Percentiles rank a stretch among this genome's conserved stretches.
Conservation (phyloP, 2,888 invertebrate species). For the Caenorhabditis imperialis region DNA sequence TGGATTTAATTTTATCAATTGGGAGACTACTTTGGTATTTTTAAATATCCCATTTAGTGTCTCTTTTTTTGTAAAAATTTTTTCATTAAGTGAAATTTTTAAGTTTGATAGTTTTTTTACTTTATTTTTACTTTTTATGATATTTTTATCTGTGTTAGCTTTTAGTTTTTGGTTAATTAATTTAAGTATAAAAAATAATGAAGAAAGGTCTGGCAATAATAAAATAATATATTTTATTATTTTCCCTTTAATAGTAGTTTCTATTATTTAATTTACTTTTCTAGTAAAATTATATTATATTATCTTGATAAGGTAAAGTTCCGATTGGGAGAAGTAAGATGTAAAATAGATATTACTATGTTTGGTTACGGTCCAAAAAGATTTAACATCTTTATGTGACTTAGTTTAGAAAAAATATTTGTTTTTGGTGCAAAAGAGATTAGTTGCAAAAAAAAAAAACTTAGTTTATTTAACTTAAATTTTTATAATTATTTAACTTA, state of each 20-base stretch:
- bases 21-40: slow-evolving; percentile 61
- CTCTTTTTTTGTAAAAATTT: slow-evolving; percentile 65
- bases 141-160: slow-evolving; percentile 77
- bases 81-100: slow-evolving; percentile 59
- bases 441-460: slow-evolving; percentile 58
- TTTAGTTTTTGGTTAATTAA: slow-evolving; percentile 81
- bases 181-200: slow-evolving; percentile 58
- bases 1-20: slow-evolving; percentile 54
- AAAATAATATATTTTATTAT: slow-evolving; percentile 55
- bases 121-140: slow-evolving; percentile 54
- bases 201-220: slow-evolving; percentile 40
- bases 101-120: slow-evolving; percentile 58
- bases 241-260: slow-evolving; percentile 53
- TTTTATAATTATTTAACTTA: not conserved
- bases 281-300: slow-evolving; percentile 62
- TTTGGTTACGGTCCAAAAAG: slow-evolving; percentile 66
- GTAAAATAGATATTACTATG: slow-evolving; percentile 65
- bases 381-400: slow-evolving; percentile 61
- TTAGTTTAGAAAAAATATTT: slow-evolving; percentile 67
- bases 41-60: slow-evolving; percentile 63
- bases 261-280: slow-evolving; percentile 60
- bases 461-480: too few relatives aligned
- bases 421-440: slow-evolving; percentile 65
- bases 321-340: slow-evolving; percentile 60
- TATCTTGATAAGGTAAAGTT: slow-evolving; percentile 68